Evolutionary conservation across 2,888 invertebrate species (phyloP), one percentile per base, ranked within the genome.

Genomic region (Machimus atricapillus): DNA sequence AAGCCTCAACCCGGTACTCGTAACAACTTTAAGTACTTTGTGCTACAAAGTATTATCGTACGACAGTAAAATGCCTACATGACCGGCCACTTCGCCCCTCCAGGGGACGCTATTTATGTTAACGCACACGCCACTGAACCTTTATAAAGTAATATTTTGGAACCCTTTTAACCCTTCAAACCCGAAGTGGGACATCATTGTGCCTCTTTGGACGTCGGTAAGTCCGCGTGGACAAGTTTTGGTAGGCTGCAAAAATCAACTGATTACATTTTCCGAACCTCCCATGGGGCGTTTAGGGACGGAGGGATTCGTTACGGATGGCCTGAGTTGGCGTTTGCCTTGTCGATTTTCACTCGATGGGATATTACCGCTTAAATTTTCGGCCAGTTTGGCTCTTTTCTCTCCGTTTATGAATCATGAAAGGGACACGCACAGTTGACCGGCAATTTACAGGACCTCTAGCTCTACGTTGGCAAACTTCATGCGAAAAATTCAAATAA

Each of bases 81-180:
- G 66, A 12, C 27, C 23, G 27, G 19, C 66, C 66, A 23, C 12
- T 66, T 6, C 9, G 66, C 23, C 23, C 27, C 66, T 66, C 23
- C 19, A 12, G 27, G 27, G 66, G 27, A 16, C 9, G 9, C 23
- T 66, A 27, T 19, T 23, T 19, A 66, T 66, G 23, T 19, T 66
- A 66, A 66, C 27, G 23, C 23, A 66, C 19, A 52, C 52, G 52
- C 66, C 66, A 8, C 66, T 27, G 27, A 66, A 66, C 78, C 43
- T 46, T 78, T 78, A 78, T 78, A 43, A 78, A 78, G 78, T 78
- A 78, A 78, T 78, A 78, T 78, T 78, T 43, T 19, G 43, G 46
- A 78, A 78, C 40, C 78, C 78, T 78, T 78, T 78, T 78, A 43
- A 78, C 78, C 78, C 78, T 78, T 78, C n/a, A 78, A 12, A 43